These are phyloP conservation scores for Lepilemur septentrionalis DNA, from an alignment of 2,797 vertebrate species.

Conservation along the genomic window DNA sequence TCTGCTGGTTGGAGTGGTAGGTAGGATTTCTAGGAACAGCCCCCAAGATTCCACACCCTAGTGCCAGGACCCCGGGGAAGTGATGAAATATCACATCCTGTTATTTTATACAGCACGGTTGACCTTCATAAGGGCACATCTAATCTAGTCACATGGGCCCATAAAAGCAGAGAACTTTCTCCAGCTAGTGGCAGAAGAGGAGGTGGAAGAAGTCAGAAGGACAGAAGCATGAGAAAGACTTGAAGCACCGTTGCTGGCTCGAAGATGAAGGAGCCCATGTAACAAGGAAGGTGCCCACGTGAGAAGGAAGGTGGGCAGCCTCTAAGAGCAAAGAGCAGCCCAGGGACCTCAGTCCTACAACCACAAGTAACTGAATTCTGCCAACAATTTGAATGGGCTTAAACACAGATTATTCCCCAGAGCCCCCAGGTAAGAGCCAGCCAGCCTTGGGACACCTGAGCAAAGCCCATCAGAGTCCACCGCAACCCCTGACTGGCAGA, in stretches of 20 bases:
- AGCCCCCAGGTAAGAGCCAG: neutral
- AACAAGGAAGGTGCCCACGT: neutral
- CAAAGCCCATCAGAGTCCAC: neutral
- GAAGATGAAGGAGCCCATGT: neutral
- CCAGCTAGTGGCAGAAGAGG: neutral
- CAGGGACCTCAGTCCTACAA: neutral
- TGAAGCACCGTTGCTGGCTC: rapidly evolving
- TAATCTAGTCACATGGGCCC: neutral
- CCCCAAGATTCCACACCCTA: neutral
- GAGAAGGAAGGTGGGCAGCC: neutral
- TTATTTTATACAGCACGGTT: neutral
- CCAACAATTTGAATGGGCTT: neutral
- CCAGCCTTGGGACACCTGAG: neutral
- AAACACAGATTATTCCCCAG: neutral
- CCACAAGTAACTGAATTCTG: neutral
- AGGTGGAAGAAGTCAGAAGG: neutral
- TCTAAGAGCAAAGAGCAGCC: neutral
- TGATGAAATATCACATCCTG: neutral
- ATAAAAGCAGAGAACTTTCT: neutral
- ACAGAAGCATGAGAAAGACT: neutral
- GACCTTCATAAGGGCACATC: neutral
- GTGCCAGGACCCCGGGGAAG: neutral
- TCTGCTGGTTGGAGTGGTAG: too few species aligned
- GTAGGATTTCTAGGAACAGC: neutral
- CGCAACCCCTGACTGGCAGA: neutral